Conservation (phyloP, 2,797 vertebrate species). For the Phrynocephalus guinanensis region DNA sequence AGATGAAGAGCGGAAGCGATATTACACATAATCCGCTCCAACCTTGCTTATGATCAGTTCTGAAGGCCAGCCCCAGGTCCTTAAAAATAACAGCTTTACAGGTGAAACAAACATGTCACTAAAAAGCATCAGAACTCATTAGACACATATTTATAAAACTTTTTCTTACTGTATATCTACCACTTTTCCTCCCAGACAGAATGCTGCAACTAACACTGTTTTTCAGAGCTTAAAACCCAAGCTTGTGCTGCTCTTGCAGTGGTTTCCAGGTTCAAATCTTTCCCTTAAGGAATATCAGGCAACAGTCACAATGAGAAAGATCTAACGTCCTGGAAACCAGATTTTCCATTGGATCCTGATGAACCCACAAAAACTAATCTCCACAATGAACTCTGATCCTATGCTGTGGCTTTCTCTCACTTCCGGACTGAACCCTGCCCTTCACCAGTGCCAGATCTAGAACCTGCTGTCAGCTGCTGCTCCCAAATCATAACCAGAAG, state of each 20-base stretch:
- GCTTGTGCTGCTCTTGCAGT: background rate
- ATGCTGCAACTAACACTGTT: background rate
- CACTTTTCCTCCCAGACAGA: background rate
- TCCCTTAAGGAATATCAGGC: background rate
- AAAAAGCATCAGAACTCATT: background rate
- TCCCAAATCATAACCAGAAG: background rate
- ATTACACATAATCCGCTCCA: background rate
- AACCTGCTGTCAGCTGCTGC: background rate
- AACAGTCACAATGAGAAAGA: background rate
- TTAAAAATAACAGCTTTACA: background rate
- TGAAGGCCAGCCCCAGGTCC: background rate
- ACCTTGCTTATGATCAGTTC: background rate
- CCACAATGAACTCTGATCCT: background rate
- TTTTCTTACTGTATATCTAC: background rate
- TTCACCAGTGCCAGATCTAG: background rate
- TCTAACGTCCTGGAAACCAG: background rate
- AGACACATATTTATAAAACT: background rate
- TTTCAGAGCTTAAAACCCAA: background rate
- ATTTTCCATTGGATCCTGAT: background rate
- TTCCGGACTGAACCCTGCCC: background rate
- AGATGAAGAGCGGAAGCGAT: background rate
- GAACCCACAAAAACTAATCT: background rate
- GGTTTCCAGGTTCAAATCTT: background rate
- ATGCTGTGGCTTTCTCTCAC: background rate
- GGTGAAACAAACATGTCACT: background rate